phyloP scores from a whole-genome alignment of 2,797 vertebrate genomes.

The Miichthys miiuy region DNA sequence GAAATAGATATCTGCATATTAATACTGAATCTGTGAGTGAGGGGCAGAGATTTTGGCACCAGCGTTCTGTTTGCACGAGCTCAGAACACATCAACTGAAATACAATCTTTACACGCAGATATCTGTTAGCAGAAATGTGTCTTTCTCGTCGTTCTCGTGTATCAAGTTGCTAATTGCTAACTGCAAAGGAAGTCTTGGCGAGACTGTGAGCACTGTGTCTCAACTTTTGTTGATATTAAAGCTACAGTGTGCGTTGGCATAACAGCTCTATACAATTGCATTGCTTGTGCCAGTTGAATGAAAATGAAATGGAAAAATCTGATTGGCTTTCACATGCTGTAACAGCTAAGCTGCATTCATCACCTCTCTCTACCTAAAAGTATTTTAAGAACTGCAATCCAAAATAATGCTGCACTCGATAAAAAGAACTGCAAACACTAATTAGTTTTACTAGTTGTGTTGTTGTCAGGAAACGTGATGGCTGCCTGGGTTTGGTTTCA shows the following conservation, averaged over 20 bases:
- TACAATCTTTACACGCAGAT: too few relatives aligned
- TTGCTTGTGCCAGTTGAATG: background rate
- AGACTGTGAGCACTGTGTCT: background rate
- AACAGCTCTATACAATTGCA: background rate
- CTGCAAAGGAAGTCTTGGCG: too few relatives aligned
- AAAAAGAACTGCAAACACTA: background rate
- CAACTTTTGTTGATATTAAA: background rate
- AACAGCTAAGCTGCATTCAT: slow-evolving; percentile 1
- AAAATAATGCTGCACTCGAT: background rate
- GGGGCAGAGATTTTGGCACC: too few relatives aligned
- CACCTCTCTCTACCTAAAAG: background rate
- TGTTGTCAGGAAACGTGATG: background rate
- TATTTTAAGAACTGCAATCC: background rate
- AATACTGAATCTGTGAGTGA: too few relatives aligned
- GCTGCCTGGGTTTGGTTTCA: background rate
- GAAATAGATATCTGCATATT: too few relatives aligned
- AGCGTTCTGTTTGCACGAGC: too few relatives aligned
- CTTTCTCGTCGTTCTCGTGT: too few relatives aligned
- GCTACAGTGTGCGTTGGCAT: slow-evolving; percentile 3
- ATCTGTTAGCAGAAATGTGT: too few relatives aligned
- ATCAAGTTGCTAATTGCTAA: too few relatives aligned
- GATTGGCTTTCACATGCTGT: slow-evolving; percentile 4
- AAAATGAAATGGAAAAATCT: background rate
- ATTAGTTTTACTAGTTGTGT: background rate
- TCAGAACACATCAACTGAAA: too few relatives aligned